Evolutionary conservation across 1,140 invertebrate genomes (phyloP).

Genomic region (Macrosteles quadrilineatus): DNA sequence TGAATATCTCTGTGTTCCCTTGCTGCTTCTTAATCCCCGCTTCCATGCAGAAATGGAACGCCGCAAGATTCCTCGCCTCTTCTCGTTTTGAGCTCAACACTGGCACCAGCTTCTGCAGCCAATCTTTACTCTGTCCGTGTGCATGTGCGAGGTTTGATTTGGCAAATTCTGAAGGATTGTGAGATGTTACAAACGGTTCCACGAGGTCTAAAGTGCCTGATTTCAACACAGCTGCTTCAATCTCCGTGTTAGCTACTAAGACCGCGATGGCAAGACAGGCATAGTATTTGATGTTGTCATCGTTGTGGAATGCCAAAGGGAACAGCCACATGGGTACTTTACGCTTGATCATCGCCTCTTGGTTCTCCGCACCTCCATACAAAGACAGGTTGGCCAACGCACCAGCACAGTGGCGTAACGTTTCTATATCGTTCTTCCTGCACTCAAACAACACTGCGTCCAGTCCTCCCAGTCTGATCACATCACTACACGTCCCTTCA

Average conservation of each 20-base stretch:
- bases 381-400: conserved; percentile 95
- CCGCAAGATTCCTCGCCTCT: conserved; percentile 94
- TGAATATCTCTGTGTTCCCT: conserved; percentile 91
- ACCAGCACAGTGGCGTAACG: conserved; percentile 91
- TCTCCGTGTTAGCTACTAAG: conserved; percentile 96
- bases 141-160: conserved; percentile 88
- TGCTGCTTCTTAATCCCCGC: conserved; percentile 97
- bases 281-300: conserved; percentile 98
- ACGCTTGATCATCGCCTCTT: conserved; percentile 95
- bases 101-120: conserved; percentile 91
- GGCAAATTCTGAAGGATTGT: conserved; percentile 95
- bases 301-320: conserved; percentile 93
- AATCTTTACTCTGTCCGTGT: conserved; percentile 95
- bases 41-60: conserved; percentile 99
- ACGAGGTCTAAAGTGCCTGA: conserved; percentile 94
- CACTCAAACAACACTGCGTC: conserved; percentile 94
- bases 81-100: conserved; percentile 94
- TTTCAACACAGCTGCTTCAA: conserved; percentile 93
- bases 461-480: conserved; percentile 81
- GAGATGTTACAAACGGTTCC: conserved; percentile 92
- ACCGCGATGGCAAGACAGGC: conserved; percentile 97
- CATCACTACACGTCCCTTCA: conserved; percentile 91
- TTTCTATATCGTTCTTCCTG: conserved; percentile 89
- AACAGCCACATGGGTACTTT: conserved; percentile 98
- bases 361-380: conserved; percentile 93